A percentile compares a stretch with the other conserved stretches of the same genome.
phyloP scores from a whole-genome alignment of 1,140 invertebrate species.

The Lysiphlebus fabarum region DNA sequence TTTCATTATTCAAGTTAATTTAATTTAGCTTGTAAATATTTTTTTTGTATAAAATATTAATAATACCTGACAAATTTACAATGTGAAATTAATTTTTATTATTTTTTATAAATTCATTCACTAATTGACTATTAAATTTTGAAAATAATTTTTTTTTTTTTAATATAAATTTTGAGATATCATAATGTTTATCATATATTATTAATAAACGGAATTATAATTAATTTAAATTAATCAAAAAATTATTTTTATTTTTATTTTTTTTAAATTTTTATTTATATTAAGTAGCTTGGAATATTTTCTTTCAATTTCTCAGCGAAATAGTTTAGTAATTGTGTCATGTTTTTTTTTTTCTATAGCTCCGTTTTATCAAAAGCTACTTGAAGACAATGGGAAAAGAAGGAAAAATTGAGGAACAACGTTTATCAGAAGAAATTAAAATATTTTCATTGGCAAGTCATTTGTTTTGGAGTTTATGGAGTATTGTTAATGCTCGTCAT shows the following conservation, averaged over 20 bases:
- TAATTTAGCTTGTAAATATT: too few species aligned
- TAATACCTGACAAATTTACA: too few species aligned
- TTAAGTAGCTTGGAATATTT: background rate
- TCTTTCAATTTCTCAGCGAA: constrained; percentile 21
- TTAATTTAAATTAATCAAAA: too few species aligned
- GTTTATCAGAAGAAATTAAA: constrained; percentile 73
- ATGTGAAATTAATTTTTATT: too few species aligned
- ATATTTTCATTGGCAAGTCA: constrained; percentile 85
- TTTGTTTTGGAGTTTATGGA: constrained; percentile 91
- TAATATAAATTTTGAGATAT: too few species aligned
- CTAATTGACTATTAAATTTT: too few species aligned
- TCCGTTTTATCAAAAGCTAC: constrained; percentile 62
- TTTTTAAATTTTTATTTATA: constrained; percentile 10
- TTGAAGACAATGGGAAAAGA: constrained; percentile 54
- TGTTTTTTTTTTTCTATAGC: constrained; percentile 48
- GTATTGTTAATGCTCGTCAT: constrained; percentile 79
- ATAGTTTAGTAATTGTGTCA: constrained; percentile 22
- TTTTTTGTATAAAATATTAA: too few species aligned
- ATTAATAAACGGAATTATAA: too few species aligned
- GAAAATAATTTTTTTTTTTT: too few species aligned
- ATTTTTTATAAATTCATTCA: too few species aligned
- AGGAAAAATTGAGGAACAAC: constrained; percentile 54
- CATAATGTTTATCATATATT: too few species aligned
- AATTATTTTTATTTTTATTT: background rate
- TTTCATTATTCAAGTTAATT: too few species aligned